These are phyloP conservation scores for Meles meles DNA, from an alignment of 2,113 vertebrate genomes.

Conservation along the genomic window DNA sequence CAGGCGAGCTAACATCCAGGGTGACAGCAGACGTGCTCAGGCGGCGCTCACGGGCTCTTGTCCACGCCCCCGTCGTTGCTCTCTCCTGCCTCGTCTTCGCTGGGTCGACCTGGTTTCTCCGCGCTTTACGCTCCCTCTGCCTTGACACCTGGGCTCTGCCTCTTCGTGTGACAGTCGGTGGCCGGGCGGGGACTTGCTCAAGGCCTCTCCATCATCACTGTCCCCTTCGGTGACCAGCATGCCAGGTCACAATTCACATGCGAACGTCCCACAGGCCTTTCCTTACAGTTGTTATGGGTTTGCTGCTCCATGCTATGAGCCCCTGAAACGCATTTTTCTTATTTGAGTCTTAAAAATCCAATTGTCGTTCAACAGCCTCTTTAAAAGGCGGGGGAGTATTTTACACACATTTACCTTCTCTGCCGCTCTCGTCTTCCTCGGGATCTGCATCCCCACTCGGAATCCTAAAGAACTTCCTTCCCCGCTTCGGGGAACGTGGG, in stretches of 20 bases:
- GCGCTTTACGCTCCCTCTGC: not conserved
- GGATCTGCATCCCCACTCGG: not conserved
- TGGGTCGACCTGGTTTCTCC: not conserved
- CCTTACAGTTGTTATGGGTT: not conserved
- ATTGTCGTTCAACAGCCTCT: not conserved
- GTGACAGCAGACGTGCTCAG: rapidly evolving
- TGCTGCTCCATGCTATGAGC: rapidly evolving
- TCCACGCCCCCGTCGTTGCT: rapidly evolving
- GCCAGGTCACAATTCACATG: not conserved
- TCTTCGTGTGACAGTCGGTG: rapidly evolving
- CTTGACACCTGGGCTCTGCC: rapidly evolving
- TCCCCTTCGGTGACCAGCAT: rapidly evolving
- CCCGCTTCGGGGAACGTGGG: too few relatives aligned
- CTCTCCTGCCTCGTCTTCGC: not conserved
- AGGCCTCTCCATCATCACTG: too few relatives aligned
- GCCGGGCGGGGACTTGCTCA: rapidly evolving
- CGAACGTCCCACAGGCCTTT: rapidly evolving
- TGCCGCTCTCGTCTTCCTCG: rapidly evolving
- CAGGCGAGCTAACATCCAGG: not conserved
- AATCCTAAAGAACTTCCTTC: too few relatives aligned
- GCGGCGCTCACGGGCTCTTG: not conserved
- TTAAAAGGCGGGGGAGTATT: not conserved
- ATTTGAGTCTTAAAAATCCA: not conserved
- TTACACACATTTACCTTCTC: rapidly evolving
- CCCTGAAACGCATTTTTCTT: not conserved